Evolutionary conservation across 2,797 vertebrate genomes (phyloP), one percentile per base, ranked within the genome.

Genomic region (Etheostoma nigrum): DNA sequence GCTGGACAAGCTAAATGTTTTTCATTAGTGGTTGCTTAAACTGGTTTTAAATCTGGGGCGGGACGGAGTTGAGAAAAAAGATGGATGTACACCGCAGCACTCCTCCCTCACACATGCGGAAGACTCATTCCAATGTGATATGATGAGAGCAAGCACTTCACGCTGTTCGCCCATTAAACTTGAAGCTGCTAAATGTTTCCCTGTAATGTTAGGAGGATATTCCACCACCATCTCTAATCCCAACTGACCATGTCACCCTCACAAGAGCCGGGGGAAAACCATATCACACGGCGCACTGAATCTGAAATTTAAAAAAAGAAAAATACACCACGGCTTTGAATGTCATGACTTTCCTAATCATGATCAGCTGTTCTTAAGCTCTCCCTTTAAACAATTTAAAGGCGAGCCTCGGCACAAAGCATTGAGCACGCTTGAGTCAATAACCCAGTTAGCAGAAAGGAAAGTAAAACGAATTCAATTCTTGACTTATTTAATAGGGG

Each of bases 401-500:
- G 66, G 71, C 57, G 23, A 76, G 76, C 70, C 51, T 75, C 53
- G 45, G 71, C 81, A 84, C 87, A 86, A 90, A 89, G 76, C 79
- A 72, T 78, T 55, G 69, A 89, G 81, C 77, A 76, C 66, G 57
- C 77, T 83, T 68, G 78, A 93, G 87, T 91, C 89, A 89, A 91
- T 93, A 92, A 92, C 86, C 82, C 83, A 82, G 88, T 93, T 91
- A 92, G 76, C 54, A 69, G 82, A 76, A 64, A 54, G 66, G 72
- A 75, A 86, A 81, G 61, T 64, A 75, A 82, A 87, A 83, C 85
- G 23, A 88, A 90, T 90, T 84, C 82, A 82, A 81, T 88, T 89
- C 80, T 81, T 87, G 84, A 88, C 74, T 89, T 90, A 87, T 92
- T 89, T 89, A 92, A 89, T 85, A 76, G 86, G 75, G 90, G 91